Evolutionary conservation across 2,113 vertebrate genomes (phyloP), one percentile per base, ranked within the genome.

Genomic region (Ailuropoda melanoleuca): DNA sequence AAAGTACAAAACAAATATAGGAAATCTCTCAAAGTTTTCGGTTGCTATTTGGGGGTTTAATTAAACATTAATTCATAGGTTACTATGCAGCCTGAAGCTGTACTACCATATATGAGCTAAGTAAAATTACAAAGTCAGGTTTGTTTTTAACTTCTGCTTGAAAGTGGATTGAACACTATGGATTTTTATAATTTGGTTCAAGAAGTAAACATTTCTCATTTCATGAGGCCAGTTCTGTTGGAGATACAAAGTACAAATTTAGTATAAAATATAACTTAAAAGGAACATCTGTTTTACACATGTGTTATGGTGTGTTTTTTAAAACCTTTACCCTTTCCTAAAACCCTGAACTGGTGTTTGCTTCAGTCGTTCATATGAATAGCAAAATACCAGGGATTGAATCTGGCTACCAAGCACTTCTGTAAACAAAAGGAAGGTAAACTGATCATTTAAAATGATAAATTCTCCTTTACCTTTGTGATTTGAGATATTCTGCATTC

Each of bases 361-460:
- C 70, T 93, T 95, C 37, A 62, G 56, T 90, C 68, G 74, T 85
- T 62, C n/a, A 55, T 87, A 68, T 82, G 66, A 97, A 93, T 81
- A 96, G 53, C 82, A 98, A 81, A 97, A 94, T 95, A 93, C 17
- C 8, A 84, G n/a, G 37, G 24, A 81, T 72, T 93, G 48, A 95
- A 37, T 83, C 62, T 94, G 55, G 26, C 87, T 88, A 87, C 83
- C 29, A 83, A 43, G 43, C 31, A 96, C 39, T 46, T 88, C 58
- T 88, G 56, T 88, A 94, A 90, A 96, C 84, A 97, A 96, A 92
- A 86, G n/a, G 48, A 91, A 97, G 84, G 43, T 96, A 75, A 94
- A 93, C 64, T 86, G 60, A 84, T 97, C 53, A 70, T 72, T 97
- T 93, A 24, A 85, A 72, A 80, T 93, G 80, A 81, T 93, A 64